Base-by-base conservation (phyloP, 2,797 vertebrate species). In the Tadarida brasiliensis region DNA sequence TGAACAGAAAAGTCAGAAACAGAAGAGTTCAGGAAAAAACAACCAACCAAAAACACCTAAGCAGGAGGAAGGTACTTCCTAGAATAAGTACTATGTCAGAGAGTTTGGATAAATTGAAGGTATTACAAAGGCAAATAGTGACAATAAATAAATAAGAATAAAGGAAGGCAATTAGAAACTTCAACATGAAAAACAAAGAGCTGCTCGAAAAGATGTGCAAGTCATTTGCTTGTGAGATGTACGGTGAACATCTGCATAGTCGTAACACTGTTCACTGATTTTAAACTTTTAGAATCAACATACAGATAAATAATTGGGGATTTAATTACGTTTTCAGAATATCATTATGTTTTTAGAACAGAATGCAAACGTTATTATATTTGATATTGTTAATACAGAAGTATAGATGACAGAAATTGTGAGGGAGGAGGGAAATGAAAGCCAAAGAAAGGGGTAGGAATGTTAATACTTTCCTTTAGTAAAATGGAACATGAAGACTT, bases 271-370 rank as follows among this genome's bases (percentile, higher is more conserved):
- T 61, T 91, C 28, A 73, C 22, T 56, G 26, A 74, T 74, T 63
- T 87, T 82, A 11, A 47, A 74, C 26, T 61, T 67, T 87, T 22
- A 70, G 51, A 81, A 65, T 80, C 26, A 80, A 76, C 39, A n/a
- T 15, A 76, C 0, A 90, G 49, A 81, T 71, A 93, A 87, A 95
- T 87, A 49, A 33, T 33, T 83, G 33, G 83, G 68, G 11, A 80
- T 51, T 44, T 87, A 70, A 84, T 77, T 65, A 65, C 56, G 33
- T 59, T 76, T 96, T 87, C 87, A 90, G 70, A 91, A 65, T 44
- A 44, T 33, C 17, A 71, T 61, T 80, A 81, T 35, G 35, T 35
- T 93, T 87, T 86, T 59, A 78, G 56, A 73, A 91, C 14, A 93
- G 47, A 91, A 83, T 51, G 28, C 0, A 56, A 94, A 91, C 35